Evolutionary conservation across 2,888 invertebrate species (phyloP).

Genomic region (Lobophora halterata): DNA sequence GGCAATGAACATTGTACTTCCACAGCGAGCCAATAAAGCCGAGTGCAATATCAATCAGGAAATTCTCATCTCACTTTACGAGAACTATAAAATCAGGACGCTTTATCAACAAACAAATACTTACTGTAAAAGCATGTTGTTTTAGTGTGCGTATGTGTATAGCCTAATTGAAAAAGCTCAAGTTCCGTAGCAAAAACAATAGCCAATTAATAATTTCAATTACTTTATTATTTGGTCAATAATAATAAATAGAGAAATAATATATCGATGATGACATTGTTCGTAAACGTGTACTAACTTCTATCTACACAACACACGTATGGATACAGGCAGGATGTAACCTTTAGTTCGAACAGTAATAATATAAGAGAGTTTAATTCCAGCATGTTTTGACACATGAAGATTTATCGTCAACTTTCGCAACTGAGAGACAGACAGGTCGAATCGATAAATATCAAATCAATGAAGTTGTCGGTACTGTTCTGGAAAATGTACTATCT

Average conservation of each 20-base stretch:
- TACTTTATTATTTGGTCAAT: too few species aligned
- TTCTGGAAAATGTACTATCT: constrained; percentile 25
- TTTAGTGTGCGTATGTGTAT: constrained; percentile 5
- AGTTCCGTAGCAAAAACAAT: constrained; percentile 6
- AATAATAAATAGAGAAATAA: too few species aligned
- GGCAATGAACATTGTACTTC: constrained; percentile 45
- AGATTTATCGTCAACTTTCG: constrained; percentile 34
- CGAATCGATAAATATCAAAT: constrained; percentile 30
- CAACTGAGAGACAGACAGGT: constrained; percentile 26
- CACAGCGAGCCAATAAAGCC: constrained; percentile 45
- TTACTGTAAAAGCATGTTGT: constrained; percentile 14
- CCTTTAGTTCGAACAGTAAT: constrained; percentile 10
- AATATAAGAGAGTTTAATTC: constrained; percentile 16
- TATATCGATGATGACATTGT: too few species aligned
- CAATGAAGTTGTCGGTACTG: constrained; percentile 32
- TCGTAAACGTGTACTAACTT: too few species aligned
- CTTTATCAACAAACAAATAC: constrained; percentile 40
- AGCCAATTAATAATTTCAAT: too few species aligned
- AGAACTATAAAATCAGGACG: constrained; percentile 47
- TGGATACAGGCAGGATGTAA: constrained; percentile 8
- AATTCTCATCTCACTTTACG: constrained; percentile 53
- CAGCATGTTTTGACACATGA: constrained; percentile 28
- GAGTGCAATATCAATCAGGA: constrained; percentile 59
- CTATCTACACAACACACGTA: too few species aligned
- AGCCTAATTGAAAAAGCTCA: constrained; percentile 17